These are phyloP conservation scores for Uria aalge DNA, from an alignment of 2,113 vertebrate genomes.

Conservation along the genomic window DNA sequence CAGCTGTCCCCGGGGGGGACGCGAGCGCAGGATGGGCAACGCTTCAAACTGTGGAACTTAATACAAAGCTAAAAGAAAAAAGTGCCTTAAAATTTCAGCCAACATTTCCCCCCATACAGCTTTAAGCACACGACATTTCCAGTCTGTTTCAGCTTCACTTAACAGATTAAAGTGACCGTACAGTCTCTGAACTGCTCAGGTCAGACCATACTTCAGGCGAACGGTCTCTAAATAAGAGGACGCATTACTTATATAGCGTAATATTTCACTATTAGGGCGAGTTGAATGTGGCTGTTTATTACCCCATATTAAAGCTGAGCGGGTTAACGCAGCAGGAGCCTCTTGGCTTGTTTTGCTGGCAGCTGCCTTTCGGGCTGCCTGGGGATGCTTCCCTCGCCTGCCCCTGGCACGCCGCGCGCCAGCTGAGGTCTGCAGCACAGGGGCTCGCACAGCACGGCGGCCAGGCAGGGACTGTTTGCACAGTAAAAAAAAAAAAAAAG, in stretches of 20 bases:
- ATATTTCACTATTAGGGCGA: not conserved
- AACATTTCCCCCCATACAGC: not conserved
- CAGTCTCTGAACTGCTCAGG: not conserved
- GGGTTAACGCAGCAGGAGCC: not conserved
- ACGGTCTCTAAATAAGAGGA: not conserved
- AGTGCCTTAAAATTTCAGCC: not conserved
- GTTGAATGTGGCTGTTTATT: not conserved
- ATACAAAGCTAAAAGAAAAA: not conserved
- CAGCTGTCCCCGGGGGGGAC: not conserved
- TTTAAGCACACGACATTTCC: not conserved
- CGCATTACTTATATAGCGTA: not conserved
- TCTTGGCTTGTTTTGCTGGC: not conserved
- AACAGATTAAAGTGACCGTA: not conserved
- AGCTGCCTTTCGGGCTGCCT: not conserved
- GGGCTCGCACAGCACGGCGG: not conserved
- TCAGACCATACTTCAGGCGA: not conserved
- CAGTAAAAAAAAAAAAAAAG: not conserved
- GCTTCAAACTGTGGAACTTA: not conserved
- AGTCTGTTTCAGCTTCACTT: conserved; percentile 26
- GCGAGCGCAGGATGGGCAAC: not conserved
- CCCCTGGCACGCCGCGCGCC: rapidly evolving
- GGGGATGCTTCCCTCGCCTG: not conserved
- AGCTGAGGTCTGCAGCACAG: not conserved
- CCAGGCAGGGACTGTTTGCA: not conserved
- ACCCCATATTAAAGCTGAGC: not conserved